Evolutionary conservation across 2,113 vertebrate genomes (phyloP).

Genomic region (Heteronetta atricapilla): DNA sequence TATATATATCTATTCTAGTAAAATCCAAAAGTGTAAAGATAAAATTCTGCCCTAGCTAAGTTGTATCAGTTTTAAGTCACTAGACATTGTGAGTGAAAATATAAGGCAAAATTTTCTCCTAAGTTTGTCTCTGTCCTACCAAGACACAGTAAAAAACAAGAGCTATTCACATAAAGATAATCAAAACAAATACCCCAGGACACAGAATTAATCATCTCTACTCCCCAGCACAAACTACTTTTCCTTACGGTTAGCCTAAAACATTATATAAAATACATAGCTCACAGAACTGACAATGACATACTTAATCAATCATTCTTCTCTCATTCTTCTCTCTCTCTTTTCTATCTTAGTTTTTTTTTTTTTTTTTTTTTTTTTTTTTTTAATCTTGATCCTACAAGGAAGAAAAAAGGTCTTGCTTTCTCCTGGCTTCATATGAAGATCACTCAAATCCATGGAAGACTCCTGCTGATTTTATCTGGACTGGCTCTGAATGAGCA

Average conservation of each 20-base stretch:
- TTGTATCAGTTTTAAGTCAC: constrained; percentile 19
- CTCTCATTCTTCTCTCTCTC: fast-evolving
- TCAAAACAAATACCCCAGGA: constrained; percentile 6
- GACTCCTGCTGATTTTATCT: constrained; percentile 1
- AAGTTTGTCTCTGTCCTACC: background rate
- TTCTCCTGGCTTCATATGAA: background rate
- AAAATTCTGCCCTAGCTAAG: background rate
- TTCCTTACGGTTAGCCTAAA: constrained; percentile 17
- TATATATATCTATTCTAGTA: background rate
- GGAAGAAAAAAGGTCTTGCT: background rate
- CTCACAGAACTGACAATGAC: background rate
- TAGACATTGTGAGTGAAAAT: background rate
- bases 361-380: background rate
- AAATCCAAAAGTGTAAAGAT: background rate
- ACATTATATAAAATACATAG: background rate
- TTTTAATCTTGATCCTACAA: background rate
- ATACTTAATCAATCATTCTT: constrained; percentile 35
- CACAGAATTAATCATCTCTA: background rate
- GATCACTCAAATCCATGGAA: background rate
- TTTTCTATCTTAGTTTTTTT: too few species aligned
- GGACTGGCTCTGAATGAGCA: background rate
- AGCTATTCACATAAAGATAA: background rate
- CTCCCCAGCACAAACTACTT: background rate
- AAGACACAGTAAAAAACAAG: background rate
- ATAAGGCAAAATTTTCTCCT: constrained; percentile 19